Evolutionary conservation across 2,888 invertebrate genomes (phyloP).

Genomic region (Lasius fuliginosus): DNA sequence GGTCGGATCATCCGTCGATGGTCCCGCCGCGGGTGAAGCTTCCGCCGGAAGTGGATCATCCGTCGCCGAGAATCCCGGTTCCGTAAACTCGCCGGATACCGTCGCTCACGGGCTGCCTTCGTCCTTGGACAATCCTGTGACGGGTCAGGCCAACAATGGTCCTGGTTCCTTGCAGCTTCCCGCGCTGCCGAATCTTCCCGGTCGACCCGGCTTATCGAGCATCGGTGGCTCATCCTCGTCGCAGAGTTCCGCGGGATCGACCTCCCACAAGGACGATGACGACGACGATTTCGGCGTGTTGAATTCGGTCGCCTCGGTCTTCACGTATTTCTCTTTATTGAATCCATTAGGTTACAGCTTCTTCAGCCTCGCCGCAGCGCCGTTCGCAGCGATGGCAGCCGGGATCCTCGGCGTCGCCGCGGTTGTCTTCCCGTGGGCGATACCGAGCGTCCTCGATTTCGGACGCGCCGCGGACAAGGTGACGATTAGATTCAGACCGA

Average conservation of each 20-base stretch:
- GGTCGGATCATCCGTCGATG: neutral
- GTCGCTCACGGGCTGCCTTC: neutral
- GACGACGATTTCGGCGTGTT: conserved; percentile 87
- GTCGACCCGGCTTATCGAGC: conserved; percentile 1
- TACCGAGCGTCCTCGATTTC: conserved; percentile 87
- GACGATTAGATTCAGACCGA: conserved; percentile 71
- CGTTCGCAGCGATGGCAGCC: conserved; percentile 89
- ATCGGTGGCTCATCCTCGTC: neutral
- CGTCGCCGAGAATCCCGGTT: neutral
- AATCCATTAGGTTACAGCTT: conserved; percentile 89
- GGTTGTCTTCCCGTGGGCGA: conserved; percentile 89
- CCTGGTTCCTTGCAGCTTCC: conserved; percentile 27
- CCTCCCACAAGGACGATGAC: conserved; percentile 81
- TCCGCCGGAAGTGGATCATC: conserved; percentile 10
- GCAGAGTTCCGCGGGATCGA: neutral
- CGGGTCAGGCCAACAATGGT: conserved; percentile 38
- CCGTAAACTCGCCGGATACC: neutral
- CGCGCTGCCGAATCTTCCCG: conserved; percentile 32
- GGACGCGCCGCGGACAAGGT: conserved; percentile 73
- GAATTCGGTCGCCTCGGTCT: conserved; percentile 87
- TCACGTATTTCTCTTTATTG: conserved; percentile 87
- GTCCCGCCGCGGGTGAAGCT: neutral
- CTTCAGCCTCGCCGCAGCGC: conserved; percentile 89
- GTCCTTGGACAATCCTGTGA: neutral
- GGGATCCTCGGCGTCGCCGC: conserved; percentile 89